Conservation (phyloP, 2,113 vertebrate species). For the Butorides virescens region DNA sequence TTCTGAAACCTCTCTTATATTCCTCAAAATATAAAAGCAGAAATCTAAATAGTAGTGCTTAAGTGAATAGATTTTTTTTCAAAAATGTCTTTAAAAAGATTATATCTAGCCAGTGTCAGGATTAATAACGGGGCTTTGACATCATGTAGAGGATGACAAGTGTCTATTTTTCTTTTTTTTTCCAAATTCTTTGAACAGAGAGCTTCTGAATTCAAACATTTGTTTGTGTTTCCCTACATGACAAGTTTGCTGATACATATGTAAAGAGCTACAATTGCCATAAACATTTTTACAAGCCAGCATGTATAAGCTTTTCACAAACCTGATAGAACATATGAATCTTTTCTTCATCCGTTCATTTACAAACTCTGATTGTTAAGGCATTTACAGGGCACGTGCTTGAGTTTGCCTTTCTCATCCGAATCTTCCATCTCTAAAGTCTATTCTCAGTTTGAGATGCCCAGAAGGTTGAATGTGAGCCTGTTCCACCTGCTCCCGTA, state of each 20-base stretch:
- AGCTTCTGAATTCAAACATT: background rate
- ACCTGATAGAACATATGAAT: background rate
- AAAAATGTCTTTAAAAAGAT: background rate
- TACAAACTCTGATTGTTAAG: background rate
- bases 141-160: background rate
- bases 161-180: background rate
- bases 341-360: background rate
- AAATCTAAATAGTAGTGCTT: background rate
- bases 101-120: background rate
- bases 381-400: background rate
- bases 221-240: background rate
- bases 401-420: background rate
- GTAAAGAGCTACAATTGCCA: background rate
- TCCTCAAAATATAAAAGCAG: background rate
- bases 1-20: background rate
- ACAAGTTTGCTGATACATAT: background rate
- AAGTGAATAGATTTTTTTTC: background rate
- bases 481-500: background rate
- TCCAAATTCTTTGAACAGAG: background rate
- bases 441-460: background rate
- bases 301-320: background rate
- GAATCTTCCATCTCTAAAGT: background rate
- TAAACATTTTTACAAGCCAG: background rate
- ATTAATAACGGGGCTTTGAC: background rate
- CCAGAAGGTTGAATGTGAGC: background rate